Evolutionary conservation across 1,140 invertebrate genomes (phyloP), one percentile per base, ranked within the genome.

Genomic region (Drosophila neocordata): DNA sequence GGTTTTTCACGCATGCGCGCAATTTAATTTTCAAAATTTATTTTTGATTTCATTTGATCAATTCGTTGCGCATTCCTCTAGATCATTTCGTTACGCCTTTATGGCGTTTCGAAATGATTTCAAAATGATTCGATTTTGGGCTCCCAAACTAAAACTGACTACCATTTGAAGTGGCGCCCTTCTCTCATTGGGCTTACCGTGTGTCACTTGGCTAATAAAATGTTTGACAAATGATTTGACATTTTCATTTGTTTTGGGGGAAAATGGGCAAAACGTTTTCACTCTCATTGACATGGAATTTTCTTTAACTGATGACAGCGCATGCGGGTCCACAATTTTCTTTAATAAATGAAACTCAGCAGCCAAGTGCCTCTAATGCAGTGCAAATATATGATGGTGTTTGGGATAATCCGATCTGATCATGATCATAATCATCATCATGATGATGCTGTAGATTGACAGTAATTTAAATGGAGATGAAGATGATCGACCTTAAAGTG

Each of bases 201-300:
- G 55, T 57, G 56, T 73, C 73, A 65, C 51, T 66, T 55, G 62
- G 68, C 74, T 73, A 88, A 87, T 87, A 88, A 82, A 88, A 70
- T 53, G 65, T 68, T 87, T 87, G 82, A 87, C 82, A 87, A 87
- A 87, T 88, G 83, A 73, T 79, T 78, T 87, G 82, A 88, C 83
- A 87, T 72, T 76, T 80, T 62, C 83, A 87, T 87, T 87, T 88
- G 44, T n/a, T n/a, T n/a, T 63, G 22, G 0, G 22, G 22, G 22
- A 71, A 85, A 87, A 81, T 78, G 44, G 73, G 66, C 66, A 52
- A 59, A 70, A 48, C 53, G 44, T 71, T 76, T 76, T 78, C 67
- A 61, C 72, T 59, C 72, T 57, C 68, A 65, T 61, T 67, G 52
- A 48, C 65, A 44, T 51, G 69, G 57, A 31, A 58, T 72, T 60